Evolutionary conservation across 1,140 invertebrate species (phyloP).

Genomic region (Drosophila equinoxialis): DNA sequence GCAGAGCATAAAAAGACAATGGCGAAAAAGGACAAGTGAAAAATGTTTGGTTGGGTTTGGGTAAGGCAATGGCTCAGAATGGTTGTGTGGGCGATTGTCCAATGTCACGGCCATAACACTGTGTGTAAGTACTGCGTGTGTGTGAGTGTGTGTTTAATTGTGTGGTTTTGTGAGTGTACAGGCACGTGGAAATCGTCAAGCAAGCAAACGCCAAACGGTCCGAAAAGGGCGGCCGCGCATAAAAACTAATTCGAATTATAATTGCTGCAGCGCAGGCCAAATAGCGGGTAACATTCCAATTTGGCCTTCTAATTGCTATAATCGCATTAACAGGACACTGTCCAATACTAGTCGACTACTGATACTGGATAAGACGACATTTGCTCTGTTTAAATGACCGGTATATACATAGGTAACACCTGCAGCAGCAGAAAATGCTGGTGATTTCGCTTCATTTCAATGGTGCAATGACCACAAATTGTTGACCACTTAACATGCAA

Average conservation of each 20-base stretch:
- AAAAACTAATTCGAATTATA: slow-evolving; percentile 76
- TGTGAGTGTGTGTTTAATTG: not conserved
- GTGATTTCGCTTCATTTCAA: not conserved
- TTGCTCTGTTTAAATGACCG: slow-evolving; percentile 5
- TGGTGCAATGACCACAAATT: slow-evolving; percentile 49
- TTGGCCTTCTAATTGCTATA: slow-evolving; percentile 60
- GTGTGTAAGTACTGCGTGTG: slow-evolving; percentile 15
- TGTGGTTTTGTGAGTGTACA: not conserved
- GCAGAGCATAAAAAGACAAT: not conserved
- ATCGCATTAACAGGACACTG: slow-evolving; percentile 57
- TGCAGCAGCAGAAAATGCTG: slow-evolving; percentile 21
- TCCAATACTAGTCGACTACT: not conserved
- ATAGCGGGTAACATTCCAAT: slow-evolving; percentile 27
- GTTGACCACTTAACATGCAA: slow-evolving; percentile 65
- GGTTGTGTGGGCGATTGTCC: slow-evolving; percentile 57
- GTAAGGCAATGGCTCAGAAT: slow-evolving; percentile 44
- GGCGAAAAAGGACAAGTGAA: not conserved
- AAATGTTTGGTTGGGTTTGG: not conserved
- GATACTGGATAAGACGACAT: not conserved
- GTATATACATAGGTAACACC: slow-evolving; percentile 27
- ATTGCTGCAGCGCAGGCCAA: slow-evolving; percentile 44
- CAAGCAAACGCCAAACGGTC: slow-evolving; percentile 26
- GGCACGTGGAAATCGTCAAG: slow-evolving; percentile 52
- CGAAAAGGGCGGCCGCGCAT: slow-evolving; percentile 62
- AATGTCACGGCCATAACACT: slow-evolving; percentile 47